These are phyloP conservation scores for Suillia variegata DNA, from an alignment of 2,888 invertebrate genomes.

Conservation along the genomic window DNA sequence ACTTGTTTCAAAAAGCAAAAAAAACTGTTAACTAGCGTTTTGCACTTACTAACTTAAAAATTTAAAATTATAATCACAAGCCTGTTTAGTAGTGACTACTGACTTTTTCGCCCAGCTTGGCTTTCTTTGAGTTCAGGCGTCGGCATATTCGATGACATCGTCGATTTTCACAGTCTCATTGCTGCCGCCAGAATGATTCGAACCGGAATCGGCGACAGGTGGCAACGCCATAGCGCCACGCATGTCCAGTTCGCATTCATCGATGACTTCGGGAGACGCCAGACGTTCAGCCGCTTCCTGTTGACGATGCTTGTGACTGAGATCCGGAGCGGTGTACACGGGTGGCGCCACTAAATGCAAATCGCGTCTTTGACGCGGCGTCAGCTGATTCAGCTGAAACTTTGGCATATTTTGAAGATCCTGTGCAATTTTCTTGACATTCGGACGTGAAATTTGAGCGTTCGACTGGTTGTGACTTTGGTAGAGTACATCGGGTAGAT, in stretches of 20 bases:
- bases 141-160: slow-evolving; percentile 59
- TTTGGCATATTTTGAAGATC: slow-evolving; percentile 39
- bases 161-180: slow-evolving; percentile 60
- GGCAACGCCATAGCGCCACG: slow-evolving; percentile 38
- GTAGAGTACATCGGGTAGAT: slow-evolving; percentile 26
- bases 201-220: slow-evolving; percentile 50
- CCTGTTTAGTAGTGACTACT: slow-evolving; percentile 23
- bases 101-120: background rate
- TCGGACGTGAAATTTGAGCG: too few relatives aligned
- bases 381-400: slow-evolving; percentile 26
- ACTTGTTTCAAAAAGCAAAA: background rate
- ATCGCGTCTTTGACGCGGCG: slow-evolving; percentile 26
- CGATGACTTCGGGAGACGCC: slow-evolving; percentile 21
- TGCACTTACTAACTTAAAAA: slow-evolving; percentile 2
- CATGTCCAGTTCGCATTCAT: slow-evolving; percentile 41
- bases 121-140: slow-evolving; percentile 42
- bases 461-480: slow-evolving; percentile 5
- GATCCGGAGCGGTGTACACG: slow-evolving; percentile 37
- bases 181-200: slow-evolving; percentile 61
- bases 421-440: slow-evolving; percentile 43
- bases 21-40: background rate
- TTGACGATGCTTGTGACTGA: slow-evolving; percentile 25
- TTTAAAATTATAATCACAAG: slow-evolving; percentile 35
- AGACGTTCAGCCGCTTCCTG: slow-evolving; percentile 19
- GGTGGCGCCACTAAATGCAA: slow-evolving; percentile 38